Conservation (phyloP, 2,797 vertebrate species). For the Tragopan temminckii region DNA sequence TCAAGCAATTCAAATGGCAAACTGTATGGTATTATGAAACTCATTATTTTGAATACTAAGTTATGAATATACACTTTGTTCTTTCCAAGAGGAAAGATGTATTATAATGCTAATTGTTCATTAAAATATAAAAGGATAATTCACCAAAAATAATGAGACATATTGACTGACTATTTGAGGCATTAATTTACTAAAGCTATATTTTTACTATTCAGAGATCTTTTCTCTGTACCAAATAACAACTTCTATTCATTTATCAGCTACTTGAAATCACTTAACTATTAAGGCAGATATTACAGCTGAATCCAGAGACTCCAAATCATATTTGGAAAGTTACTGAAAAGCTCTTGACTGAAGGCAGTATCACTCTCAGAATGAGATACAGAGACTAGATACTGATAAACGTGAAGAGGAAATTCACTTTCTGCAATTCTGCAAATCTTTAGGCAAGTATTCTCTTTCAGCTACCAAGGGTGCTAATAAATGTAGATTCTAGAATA, state of each 20-base stretch:
- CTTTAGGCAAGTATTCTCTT: background rate
- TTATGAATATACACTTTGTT: background rate
- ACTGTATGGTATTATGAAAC: background rate
- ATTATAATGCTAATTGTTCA: background rate
- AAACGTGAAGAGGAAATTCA: slow-evolving; percentile 32
- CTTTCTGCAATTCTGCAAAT: background rate
- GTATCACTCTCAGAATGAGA: background rate
- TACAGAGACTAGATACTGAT: background rate
- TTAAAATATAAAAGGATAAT: background rate
- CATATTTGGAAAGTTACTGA: background rate
- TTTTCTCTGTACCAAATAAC: background rate
- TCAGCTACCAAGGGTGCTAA: slow-evolving; percentile 22
- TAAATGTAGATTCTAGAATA: slow-evolving; percentile 49
- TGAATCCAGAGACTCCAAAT: background rate
- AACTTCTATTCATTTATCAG: background rate
- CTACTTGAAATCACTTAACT: background rate
- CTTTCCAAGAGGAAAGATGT: background rate
- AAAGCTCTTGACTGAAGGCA: slow-evolving; percentile 17
- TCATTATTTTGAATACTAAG: background rate
- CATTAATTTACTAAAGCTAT: background rate
- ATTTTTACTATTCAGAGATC: background rate
- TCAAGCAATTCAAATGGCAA: background rate
- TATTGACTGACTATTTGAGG: background rate
- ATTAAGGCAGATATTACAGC: background rate
- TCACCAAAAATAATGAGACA: background rate